These are phyloP conservation scores for Elysia crispata DNA, from an alignment of 2,888 invertebrate species.

Conservation along the genomic window DNA sequence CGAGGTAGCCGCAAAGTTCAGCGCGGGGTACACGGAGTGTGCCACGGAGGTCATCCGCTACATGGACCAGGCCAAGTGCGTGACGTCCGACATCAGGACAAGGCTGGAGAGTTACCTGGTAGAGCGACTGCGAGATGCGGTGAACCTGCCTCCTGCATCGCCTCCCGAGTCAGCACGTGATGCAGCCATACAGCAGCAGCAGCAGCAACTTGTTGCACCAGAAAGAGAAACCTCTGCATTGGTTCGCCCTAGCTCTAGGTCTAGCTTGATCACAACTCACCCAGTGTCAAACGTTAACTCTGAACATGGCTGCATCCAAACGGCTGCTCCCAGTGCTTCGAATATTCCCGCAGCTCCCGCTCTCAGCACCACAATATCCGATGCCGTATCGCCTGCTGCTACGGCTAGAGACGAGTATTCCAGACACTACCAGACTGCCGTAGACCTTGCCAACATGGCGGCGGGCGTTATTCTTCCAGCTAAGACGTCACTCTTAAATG, in stretches of 20 bases:
- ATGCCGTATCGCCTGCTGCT: too few species aligned
- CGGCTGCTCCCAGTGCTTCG: neutral
- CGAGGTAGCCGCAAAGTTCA: slow-evolving; percentile 68
- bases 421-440: slow-evolving; percentile 43
- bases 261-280: too few species aligned
- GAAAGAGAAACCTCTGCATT: too few species aligned
- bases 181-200: too few species aligned
- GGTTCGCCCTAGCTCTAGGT: too few species aligned
- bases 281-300: too few species aligned
- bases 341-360: neutral
- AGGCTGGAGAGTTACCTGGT: slow-evolving; percentile 70
- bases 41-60: slow-evolving; percentile 73
- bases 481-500: too few species aligned
- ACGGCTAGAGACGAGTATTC: neutral
- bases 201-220: too few species aligned
- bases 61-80: slow-evolving; percentile 65
- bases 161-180: too few species aligned
- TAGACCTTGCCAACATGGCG: slow-evolving; percentile 44
- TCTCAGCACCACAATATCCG: too few species aligned
- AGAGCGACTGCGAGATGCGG: slow-evolving; percentile 51
- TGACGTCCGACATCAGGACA: slow-evolving; percentile 65
- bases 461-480: neutral
- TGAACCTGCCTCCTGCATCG: neutral
- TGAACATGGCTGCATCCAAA: too few species aligned
- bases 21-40: slow-evolving; percentile 73